These are phyloP conservation scores for Mesorhabditis belari DNA, from an alignment of 2,888 invertebrate species.

Conservation along the genomic window DNA sequence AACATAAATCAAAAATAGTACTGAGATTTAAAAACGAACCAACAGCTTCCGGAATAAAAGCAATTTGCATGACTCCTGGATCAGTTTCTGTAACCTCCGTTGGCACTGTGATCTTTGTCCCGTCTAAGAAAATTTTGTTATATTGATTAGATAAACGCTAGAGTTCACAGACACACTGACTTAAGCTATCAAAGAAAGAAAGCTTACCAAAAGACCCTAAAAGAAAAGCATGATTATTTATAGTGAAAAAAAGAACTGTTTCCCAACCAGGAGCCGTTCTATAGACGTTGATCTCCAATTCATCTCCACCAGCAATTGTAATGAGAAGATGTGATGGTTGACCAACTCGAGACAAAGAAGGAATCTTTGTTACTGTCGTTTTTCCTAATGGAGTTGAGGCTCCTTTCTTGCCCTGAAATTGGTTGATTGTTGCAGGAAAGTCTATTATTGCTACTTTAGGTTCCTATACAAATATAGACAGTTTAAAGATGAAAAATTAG, in stretches of 20 bases:
- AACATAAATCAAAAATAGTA: too few relatives aligned
- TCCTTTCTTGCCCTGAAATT: conserved; percentile 22
- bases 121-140: conserved; percentile 27
- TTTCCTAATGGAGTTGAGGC: conserved; percentile 7
- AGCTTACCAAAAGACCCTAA: too few relatives aligned
- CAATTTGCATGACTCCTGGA: conserved; percentile 58
- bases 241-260: background rate
- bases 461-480: too few relatives aligned
- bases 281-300: conserved; percentile 35
- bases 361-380: conserved; percentile 42
- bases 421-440: too few relatives aligned
- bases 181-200: too few relatives aligned
- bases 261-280: background rate
- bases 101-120: conserved; percentile 31
- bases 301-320: conserved; percentile 33
- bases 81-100: conserved; percentile 39
- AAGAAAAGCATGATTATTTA: background rate
- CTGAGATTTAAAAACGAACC: too few relatives aligned
- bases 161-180: background rate
- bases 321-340: conserved; percentile 40
- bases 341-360: conserved; percentile 45
- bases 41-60: conserved; percentile 82
- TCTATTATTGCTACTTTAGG: too few relatives aligned
- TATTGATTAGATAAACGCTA: too few relatives aligned
- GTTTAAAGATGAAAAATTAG: too few relatives aligned